Conservation (phyloP, 1,140 invertebrate genomes). For the Protaetia brevitarsis region DNA sequence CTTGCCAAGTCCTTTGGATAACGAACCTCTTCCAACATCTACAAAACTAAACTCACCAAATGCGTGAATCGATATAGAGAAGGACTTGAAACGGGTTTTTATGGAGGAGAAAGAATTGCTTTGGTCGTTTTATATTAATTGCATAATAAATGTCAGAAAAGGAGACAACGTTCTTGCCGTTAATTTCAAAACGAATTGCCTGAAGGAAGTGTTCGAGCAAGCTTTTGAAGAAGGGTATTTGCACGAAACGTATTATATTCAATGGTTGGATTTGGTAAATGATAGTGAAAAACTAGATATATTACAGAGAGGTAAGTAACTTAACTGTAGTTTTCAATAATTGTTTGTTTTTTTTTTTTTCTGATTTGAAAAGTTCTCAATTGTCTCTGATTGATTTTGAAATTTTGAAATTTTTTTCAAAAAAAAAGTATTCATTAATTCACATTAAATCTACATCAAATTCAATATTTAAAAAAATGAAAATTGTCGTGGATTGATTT, state of each 20-base stretch:
- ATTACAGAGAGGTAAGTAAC: conserved; percentile 30
- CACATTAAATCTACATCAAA: too few relatives aligned
- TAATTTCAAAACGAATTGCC: conserved; percentile 21
- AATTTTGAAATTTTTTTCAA: too few relatives aligned
- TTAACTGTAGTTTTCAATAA: too few relatives aligned
- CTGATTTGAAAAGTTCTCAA: too few relatives aligned
- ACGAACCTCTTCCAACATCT: neutral
- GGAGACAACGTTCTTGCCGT: conserved; percentile 21
- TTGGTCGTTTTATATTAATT: conserved; percentile 31
- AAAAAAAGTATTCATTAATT: too few relatives aligned
- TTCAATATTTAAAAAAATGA: too few relatives aligned
- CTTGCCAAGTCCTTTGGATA: neutral
- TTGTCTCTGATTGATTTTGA: too few relatives aligned
- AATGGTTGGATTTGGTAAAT: conserved; percentile 29
- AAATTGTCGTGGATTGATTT: too few relatives aligned
- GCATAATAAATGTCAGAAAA: conserved; percentile 27
- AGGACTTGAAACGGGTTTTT: conserved; percentile 29
- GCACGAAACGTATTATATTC: conserved; percentile 29
- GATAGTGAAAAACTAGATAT: conserved; percentile 27
- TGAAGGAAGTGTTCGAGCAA: conserved; percentile 28
- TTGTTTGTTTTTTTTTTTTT: too few relatives aligned
- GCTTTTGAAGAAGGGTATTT: conserved; percentile 25
- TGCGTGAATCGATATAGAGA: conserved; percentile 29
- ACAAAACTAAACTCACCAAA: conserved; percentile 12
- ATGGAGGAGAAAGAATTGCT: conserved; percentile 26